Percentiles rank a stretch among this genome's conserved stretches.
Evolutionary conservation across 2,888 invertebrate species (phyloP).

Genomic region (Trichogramma dendrolimi): DNA sequence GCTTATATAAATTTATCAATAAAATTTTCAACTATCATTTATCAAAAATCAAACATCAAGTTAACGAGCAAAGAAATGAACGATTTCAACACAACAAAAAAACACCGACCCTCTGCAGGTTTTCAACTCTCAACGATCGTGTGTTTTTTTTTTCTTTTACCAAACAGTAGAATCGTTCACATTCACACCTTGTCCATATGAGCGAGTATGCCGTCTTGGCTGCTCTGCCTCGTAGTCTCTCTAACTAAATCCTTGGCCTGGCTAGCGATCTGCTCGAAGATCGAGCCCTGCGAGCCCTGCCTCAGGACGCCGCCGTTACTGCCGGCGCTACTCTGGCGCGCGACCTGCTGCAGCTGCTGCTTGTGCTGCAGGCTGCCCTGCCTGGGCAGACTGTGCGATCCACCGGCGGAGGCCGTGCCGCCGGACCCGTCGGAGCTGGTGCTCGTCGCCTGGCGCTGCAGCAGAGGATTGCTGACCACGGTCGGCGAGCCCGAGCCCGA

Average conservation of each 20-base stretch:
- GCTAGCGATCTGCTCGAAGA: constrained; percentile 81
- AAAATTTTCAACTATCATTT: too few species aligned
- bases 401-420: constrained; percentile 16
- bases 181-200: constrained; percentile 80
- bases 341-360: constrained; percentile 25
- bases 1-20: too few species aligned
- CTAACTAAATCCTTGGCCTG: constrained; percentile 86
- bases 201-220: constrained; percentile 81
- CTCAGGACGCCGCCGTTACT: constrained; percentile 49
- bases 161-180: not conserved
- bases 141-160: not conserved
- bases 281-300: constrained; percentile 78
- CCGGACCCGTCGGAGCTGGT: constrained; percentile 35
- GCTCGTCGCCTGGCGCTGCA: constrained; percentile 37
- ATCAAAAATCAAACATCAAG: too few species aligned
- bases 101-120: too few species aligned
- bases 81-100: too few species aligned
- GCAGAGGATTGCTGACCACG: constrained; percentile 32
- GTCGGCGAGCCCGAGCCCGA: constrained; percentile 23
- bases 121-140: too few species aligned
- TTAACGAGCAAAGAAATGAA: too few species aligned
- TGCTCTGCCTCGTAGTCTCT: constrained; percentile 83
- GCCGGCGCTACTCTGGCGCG: constrained; percentile 37
- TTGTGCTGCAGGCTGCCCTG: constrained; percentile 26
- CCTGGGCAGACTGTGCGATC: constrained; percentile 33